Base-by-base conservation (phyloP, 1,140 invertebrate genomes). In the Chlorops oryzae region DNA sequence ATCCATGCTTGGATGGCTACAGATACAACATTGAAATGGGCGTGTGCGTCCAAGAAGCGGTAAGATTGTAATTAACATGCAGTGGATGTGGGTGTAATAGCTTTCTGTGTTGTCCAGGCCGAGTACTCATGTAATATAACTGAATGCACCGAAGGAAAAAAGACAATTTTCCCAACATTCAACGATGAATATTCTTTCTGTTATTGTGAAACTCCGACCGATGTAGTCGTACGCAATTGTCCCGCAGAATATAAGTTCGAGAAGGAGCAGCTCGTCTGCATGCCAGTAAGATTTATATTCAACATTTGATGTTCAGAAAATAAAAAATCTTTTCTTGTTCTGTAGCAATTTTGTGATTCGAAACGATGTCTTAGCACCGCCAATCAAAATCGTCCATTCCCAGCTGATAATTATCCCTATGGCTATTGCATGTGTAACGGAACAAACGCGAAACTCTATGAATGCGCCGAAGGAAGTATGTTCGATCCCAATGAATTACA, bases 341-440 rank as follows among this genome's bases (percentile, higher is more conserved):
- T 17, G n/a, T 27, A 51, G 49, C 34, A 51, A 25, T 18, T 25
- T 39, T 51, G 49, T 18, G 35, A 45, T 24, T 21, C 13, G 34
- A 45, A 5, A n/a, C n/a, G 38, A 7, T 51, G 49, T 17, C 12
- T 17, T 1, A 13, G 12, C 15, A 12, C 23, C 5, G 17, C 2
- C 5, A 50, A 43, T 45, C 32, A 24, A 21, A 15, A 42, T 0
- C 15, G 24, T 2, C 22, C 42, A 0, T 65, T 57, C 45, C 50
- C 60, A 5, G 59, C 62, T 3, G 9, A 1, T 0, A 55, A 62
- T 28, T 51, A 50, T 0, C 35, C 20, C 0, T 34, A 22, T 13
- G 65, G 60, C 3, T 64, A 49, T 25, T 65, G 63, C 27, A 13
- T 40, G 2, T 65, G 63, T 35, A 37, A 47, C 13, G 17, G 35